Base-by-base conservation (phyloP, 2,113 vertebrate genomes). In the Myotis brandtii region DNA sequence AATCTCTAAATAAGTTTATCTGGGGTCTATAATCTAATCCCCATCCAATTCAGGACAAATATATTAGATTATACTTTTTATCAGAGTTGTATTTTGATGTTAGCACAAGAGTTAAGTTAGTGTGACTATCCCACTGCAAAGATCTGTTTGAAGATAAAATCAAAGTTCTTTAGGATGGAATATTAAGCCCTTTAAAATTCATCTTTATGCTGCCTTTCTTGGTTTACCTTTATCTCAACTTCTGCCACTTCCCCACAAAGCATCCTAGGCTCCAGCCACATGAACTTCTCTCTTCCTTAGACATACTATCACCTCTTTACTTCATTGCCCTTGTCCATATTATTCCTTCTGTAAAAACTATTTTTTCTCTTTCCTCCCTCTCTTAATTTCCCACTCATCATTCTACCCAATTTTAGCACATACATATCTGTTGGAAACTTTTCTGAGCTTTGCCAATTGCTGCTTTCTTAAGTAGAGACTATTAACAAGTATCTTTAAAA, bases 1-100 rank as follows among this genome's bases (percentile, higher is more conserved):
- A 80, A 85, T 84, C 56, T 91, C 37, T 94, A 82, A 96, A 72
- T 69, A 86, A 30, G 21, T 94, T 93, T 92, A 37, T 72, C 8
- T 95, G 54, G 9, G 70, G 76, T 85, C 32, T 93, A 32, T 87
- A 94, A 89, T 86, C 18, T 32, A 86, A 83, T 73, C 56, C 32
- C 5, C n/a, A 76, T 50, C 16, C 46, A 87, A 82, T 77, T 56
- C 5, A 54, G 10, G 13, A 95, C 12, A 75, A 54, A 86, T 59
- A 48, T 30, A 72, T 84, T 93, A 72, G 70, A 62, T 81, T 69
- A 59, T 40, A 64, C 34, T 67, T 77, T 84, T 50, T 79, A 52
- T 91, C 30, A 32, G 21, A 86, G 10, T 62, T 79, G 70, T 84
- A 54, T 46, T 87, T 84, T 72, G 16, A 76, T 69, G 40, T 85